A percentile compares a stretch with the other conserved stretches of the same genome.
These are phyloP conservation scores for Plagodis dolabraria DNA, from an alignment of 2,888 invertebrate genomes.

Conservation along the genomic window DNA sequence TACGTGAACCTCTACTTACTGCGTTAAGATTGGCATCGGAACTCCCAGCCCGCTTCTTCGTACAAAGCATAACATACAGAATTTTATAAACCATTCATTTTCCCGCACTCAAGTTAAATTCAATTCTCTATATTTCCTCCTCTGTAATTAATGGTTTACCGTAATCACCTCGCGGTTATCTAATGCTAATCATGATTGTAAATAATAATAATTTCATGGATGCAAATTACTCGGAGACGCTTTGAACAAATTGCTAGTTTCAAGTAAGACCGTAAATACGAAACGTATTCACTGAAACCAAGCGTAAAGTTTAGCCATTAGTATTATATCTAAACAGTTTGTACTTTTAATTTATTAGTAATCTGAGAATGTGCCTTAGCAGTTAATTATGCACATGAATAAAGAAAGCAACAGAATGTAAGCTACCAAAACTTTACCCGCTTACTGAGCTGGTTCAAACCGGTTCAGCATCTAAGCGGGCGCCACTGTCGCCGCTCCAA, in stretches of 20 bases:
- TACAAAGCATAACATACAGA: slow-evolving; percentile 51
- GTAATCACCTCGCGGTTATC: slow-evolving; percentile 60
- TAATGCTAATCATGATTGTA: slow-evolving; percentile 49
- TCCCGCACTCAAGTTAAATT: slow-evolving; percentile 57
- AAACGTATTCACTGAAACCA: not conserved
- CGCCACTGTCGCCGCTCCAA: no score
- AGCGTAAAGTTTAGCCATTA: no score
- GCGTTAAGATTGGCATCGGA: slow-evolving; percentile 67
- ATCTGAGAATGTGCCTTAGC: no score
- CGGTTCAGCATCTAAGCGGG: no score
- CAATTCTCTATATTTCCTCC: slow-evolving; percentile 61
- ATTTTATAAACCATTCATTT: slow-evolving; percentile 58
- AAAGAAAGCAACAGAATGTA: no score
- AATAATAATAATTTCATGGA: slow-evolving; percentile 19
- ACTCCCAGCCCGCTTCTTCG: slow-evolving; percentile 51
- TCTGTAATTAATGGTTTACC: slow-evolving; percentile 57
- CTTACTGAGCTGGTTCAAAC: no score
- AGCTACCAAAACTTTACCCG: no score
- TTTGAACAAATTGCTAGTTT: not conserved
- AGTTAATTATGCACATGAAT: no score
- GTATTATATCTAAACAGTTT: no score
- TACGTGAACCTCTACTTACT: slow-evolving; percentile 64
- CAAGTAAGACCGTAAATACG: not conserved
- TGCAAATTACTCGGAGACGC: slow-evolving; percentile 22
- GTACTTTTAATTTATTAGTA: no score